Percentiles rank a stretch among this genome's conserved stretches.
These are phyloP conservation scores for Nomada hirtipes DNA, from an alignment of 2,888 invertebrate species.

Conservation along the genomic window DNA sequence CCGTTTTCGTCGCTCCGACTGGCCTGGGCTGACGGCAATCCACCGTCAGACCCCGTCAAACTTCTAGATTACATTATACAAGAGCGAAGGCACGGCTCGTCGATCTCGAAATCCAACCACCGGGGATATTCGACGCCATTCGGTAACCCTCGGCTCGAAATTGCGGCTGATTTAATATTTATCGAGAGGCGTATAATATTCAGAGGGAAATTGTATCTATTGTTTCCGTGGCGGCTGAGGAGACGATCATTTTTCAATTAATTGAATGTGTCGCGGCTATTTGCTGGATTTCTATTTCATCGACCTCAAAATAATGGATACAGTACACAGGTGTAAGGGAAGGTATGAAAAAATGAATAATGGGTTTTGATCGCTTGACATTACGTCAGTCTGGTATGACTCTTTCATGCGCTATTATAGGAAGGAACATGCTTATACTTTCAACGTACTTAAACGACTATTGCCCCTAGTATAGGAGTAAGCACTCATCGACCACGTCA, in stretches of 20 bases:
- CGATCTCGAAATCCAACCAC: constrained; percentile 61
- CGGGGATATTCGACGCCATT: constrained; percentile 40
- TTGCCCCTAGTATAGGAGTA: background rate
- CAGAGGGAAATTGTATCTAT: background rate
- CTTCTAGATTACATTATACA: constrained; percentile 82
- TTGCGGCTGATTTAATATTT: constrained; percentile 36
- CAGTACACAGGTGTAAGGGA: too few species aligned
- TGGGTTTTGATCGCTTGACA: too few species aligned
- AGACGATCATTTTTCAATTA: background rate
- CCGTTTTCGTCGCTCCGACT: constrained; percentile 19
- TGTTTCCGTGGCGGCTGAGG: background rate
- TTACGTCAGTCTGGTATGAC: background rate
- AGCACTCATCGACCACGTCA: background rate
- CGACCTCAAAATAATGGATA: too few species aligned
- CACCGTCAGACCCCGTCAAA: constrained; percentile 76
- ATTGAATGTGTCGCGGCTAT: background rate
- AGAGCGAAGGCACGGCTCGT: constrained; percentile 77
- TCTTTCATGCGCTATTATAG: too few species aligned
- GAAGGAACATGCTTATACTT: background rate
- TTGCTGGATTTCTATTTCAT: too few species aligned
- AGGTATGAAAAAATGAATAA: too few species aligned
- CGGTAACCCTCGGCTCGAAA: constrained; percentile 9
- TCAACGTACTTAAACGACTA: background rate
- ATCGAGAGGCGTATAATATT: constrained; percentile 1
- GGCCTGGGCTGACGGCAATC: constrained; percentile 46